Evolutionary conservation across 2,888 invertebrate species (phyloP), one percentile per base, ranked within the genome.

Genomic region (Chrysolina americana): DNA sequence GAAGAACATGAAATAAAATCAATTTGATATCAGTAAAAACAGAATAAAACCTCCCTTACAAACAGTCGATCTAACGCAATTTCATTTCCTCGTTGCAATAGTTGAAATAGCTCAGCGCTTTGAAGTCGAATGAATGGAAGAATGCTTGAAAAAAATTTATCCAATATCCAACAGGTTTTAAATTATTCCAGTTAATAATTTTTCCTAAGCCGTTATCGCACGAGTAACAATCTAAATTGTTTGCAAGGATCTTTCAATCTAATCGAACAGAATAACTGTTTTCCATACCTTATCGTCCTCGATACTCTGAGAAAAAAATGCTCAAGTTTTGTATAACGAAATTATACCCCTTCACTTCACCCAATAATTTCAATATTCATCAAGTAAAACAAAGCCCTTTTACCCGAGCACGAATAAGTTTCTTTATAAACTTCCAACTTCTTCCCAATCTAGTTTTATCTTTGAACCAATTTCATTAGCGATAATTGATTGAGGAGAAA

Each of bases 391-490:
- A 59, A 59, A 59, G 36, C 28, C 28, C 15, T 36, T 28, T 59
- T 28, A 36, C 28, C n/a, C 36, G n/a, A 6, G 15, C n/a, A 59
- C 53, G 53, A 21, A 19, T 11, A 53, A 53, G 19, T 28, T 59
- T 36, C 59, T 36, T 59, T 59, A 59, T 28, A 59, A 59, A 59
- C 59, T 59, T 36, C 36, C 15, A 28, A n/a, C 59, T 59, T 59
- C n/a, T 36, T 6, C 59, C n/a, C 36, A 59, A 59, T 59, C 59
- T 10, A 59, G 36, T 59, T 59, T 36, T 11, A 36, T 59, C 59
- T 53, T 21, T 2, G 36, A 59, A 59, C 17, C 59, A 59, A 59
- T 59, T 59, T 36, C 59, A 59, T 59, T 59, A 59, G 23, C 28
- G 36, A 36, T 59, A 59, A 17, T 15, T 59, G 9, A 28, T 59